Evolutionary conservation across 2,888 invertebrate genomes (phyloP), one percentile per base, ranked within the genome.

Genomic region (Polydrusus tereticollis): DNA sequence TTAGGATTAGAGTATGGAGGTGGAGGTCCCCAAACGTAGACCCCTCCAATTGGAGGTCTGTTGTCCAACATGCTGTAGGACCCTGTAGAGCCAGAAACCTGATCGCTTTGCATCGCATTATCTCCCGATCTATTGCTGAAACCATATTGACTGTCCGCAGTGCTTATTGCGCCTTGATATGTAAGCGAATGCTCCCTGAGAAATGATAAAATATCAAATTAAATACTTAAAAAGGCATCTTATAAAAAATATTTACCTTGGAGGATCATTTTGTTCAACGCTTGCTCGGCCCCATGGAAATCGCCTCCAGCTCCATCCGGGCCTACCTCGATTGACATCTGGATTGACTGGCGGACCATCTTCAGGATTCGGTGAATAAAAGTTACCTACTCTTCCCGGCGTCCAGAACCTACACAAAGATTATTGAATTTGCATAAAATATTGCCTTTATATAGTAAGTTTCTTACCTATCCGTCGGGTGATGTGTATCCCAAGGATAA

Each of bases 1-100:
- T 94, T 94, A 38, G 93, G 93, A 60, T 94, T 93, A 70, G 94
- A 94, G 81, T 96, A 96, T 0, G 95, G 95, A 0, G 96, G 95
- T 0, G 95, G 95, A 0, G 95, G 96, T 0, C 95, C 96, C 95
- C 95, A 95, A 16, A 94, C 82, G 86, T 90, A 85, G 82, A 88
- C 71, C 82, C 89, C 81, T 80, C 90, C 86, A 21, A 84, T 80
- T 81, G 90, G 80, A 3, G 75, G 73, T 52, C 75, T 29, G 82
- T 89, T 76, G 82, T 87, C 83, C 81, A 90, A 84, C 8, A 90
- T 90, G 21, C 91, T 89, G 78, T 90, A 92, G 0, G 86, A 88
- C 77, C 87, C 87, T 47, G 82, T 83, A 41, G 84, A 84, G 10
- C 82, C 83, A 14, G 83, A 82, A 36, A 82, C 83, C 64, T 82